Base-by-base conservation (phyloP, 1,140 invertebrate species). In the Hydropsyche tenuis region DNA sequence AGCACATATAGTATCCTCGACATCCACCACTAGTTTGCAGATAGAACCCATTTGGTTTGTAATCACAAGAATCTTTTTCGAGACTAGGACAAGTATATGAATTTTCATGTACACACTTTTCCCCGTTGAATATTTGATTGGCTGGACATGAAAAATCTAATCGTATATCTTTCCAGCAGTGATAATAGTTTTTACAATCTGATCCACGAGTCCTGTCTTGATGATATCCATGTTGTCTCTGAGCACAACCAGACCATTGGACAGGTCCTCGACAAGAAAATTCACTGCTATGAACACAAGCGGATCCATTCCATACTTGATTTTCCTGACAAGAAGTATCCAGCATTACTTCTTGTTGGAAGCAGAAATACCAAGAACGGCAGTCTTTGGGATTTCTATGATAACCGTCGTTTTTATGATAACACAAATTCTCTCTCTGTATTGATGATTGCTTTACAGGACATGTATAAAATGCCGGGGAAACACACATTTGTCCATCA, bases 1-100 rank as follows among this genome's bases (percentile, higher is more conserved):
- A 80, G 78, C 88, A 89, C 73, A 85, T 85, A 77, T 86, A 89
- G 80, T 89, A 90, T 12, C 85, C 86, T 12, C 86, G 83, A 77
- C 89, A 90, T 2, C 84, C 86, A 0, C 86, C 84, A 27, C 83
- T 83, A 6, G 80, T 80, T 56, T 89, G 86, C 1, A 85, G 84
- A 78, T 88, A 89, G 53, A 87, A 86, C 0, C 89, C 88, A 78
- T 89, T 86, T 6, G 81, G 60, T 23, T 85, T 84, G 0, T 82
- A 81, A 53, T 82, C 81, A 74, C 87, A 86, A 14, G 83, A 86
- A 70, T 88, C 85, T 23, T 77, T 79, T n/a, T 84, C 83, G n/a
- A 82, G 73, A 63, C 81, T 83, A 11, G 86, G 85, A 71, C 86
- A 87, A 25, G 82, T 74, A 73, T 85, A 85, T 3, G 76, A 77